A percentile compares a stretch with the other conserved stretches of the same genome.
phyloP scores from a whole-genome alignment of 2,797 vertebrate genomes.

The Gambelia wislizenii region DNA sequence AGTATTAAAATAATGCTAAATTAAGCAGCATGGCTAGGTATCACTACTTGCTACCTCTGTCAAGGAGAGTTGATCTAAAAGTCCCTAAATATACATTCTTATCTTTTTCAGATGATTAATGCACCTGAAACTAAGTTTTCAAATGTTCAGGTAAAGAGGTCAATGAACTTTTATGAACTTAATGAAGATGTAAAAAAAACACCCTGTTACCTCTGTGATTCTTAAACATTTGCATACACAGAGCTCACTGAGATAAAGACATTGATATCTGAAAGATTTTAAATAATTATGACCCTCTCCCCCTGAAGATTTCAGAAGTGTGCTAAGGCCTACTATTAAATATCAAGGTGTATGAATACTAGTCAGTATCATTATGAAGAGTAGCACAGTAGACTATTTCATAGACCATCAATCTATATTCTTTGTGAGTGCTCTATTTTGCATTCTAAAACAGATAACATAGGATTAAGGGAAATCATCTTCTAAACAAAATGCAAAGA shows the following conservation, averaged over 20 bases:
- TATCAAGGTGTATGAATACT: slow-evolving; percentile 32
- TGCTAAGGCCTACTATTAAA: slow-evolving; percentile 60
- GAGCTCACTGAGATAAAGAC: slow-evolving; percentile 29
- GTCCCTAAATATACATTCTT: background rate
- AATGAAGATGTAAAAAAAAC: background rate
- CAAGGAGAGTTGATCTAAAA: background rate
- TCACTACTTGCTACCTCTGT: background rate
- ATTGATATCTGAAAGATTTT: slow-evolving; percentile 36
- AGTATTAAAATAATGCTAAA: too few species aligned
- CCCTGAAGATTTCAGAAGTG: slow-evolving; percentile 51
- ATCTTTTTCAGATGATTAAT: slow-evolving; percentile 9
- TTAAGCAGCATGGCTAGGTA: too few species aligned
- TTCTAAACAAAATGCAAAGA: background rate
- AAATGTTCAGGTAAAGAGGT: background rate
- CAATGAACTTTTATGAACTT: background rate
- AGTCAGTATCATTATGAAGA: slow-evolving; percentile 26
- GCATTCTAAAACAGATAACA: rapidly evolving
- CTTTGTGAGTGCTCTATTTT: background rate
- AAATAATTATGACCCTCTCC: slow-evolving; percentile 42
- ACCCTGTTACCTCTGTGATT: slow-evolving; percentile 24
- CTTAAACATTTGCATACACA: background rate
- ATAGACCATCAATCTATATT: background rate
- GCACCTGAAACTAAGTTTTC: background rate
- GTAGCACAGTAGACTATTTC: slow-evolving; percentile 28
- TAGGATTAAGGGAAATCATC: background rate